Evolutionary conservation across 1,140 invertebrate species (phyloP).

Genomic region (Diabrotica undecimpunctata): DNA sequence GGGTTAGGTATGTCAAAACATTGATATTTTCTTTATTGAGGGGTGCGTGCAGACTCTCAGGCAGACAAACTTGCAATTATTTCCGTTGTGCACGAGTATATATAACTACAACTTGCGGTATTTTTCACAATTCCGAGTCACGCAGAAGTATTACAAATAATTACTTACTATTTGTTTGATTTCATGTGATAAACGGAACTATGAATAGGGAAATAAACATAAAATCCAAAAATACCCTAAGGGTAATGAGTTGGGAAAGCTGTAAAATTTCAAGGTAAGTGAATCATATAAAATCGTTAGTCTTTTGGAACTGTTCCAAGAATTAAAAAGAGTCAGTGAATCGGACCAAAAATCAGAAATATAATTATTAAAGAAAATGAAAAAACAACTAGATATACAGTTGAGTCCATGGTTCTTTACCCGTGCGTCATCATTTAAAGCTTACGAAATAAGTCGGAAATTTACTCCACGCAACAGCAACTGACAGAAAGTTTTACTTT

Average conservation of each 20-base stretch:
- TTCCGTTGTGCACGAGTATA: constrained; percentile 28
- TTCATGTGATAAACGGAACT: constrained; percentile 27
- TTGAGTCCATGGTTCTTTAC: too few relatives aligned
- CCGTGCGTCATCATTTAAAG: too few relatives aligned
- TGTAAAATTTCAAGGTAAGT: too few relatives aligned
- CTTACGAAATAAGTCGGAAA: too few relatives aligned
- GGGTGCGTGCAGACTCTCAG: constrained; percentile 31
- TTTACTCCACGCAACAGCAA: too few relatives aligned
- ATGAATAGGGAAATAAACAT: neutral
- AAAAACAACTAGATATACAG: too few relatives aligned
- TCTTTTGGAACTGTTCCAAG: too few relatives aligned
- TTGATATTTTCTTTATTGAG: constrained; percentile 9
- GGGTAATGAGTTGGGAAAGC: neutral
- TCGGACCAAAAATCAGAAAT: too few relatives aligned
- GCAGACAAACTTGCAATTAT: constrained; percentile 32
- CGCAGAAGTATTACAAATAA: constrained; percentile 33
- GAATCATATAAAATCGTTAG: too few relatives aligned
- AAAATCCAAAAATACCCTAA: neutral
- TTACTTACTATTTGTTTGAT: constrained; percentile 35
- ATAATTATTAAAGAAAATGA: too few relatives aligned
- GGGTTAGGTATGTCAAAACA: constrained; percentile 1
- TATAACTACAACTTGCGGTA: constrained; percentile 29
- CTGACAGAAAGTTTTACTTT: too few relatives aligned
- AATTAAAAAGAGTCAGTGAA: too few relatives aligned
- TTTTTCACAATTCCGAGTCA: constrained; percentile 27